Evolutionary conservation across 2,888 invertebrate genomes (phyloP), one percentile per base, ranked within the genome.

Genomic region (Athrips mouffetella): DNA sequence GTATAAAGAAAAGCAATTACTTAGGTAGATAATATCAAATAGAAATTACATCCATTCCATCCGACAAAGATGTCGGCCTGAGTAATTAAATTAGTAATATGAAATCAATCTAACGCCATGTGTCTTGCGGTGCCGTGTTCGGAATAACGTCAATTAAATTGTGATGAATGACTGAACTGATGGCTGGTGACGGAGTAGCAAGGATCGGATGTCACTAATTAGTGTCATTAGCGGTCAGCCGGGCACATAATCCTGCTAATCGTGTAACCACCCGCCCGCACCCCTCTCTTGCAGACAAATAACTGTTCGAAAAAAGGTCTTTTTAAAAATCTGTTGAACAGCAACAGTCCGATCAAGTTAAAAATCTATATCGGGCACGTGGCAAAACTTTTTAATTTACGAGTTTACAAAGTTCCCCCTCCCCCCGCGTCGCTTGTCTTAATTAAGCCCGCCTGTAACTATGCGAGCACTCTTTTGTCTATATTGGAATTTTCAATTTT

Each of bases 271-370:
- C 15, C 18, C 20, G 2, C 4, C 11, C 30, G 18, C 29, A 10
- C 18, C 2, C 16, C 8, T 18, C 35, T 3, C 11, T 5, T 35
- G 5, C 20, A 20, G 20, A 4, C 31, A 6, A 7, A 8, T 27
- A 3, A n/a, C n/a, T n/a, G n/a, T n/a, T n/a, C n/a, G n/a, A 70
- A 75, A 69, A 63, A 71, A 64, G 60, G 54, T 67, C 70, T 73
- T 76, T n/a, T n/a, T n/a, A n/a, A n/a, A n/a, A n/a, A n/a, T n/a
- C n/a, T n/a, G n/a, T n/a, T n/a, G n/a, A n/a, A n/a, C n/a, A n/a
- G n/a, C n/a, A n/a, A n/a, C n/a, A n/a, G n/a, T n/a, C n/a, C n/a
- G n/a, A n/a, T n/a, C n/a, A n/a, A n/a, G n/a, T n/a, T 25, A 25
- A 25, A 25, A 25, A 25, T 6, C 4, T 25, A 25, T 25, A 25